phyloP scores from a whole-genome alignment of 2,888 invertebrate genomes.

The Microctonus brassicae region DNA sequence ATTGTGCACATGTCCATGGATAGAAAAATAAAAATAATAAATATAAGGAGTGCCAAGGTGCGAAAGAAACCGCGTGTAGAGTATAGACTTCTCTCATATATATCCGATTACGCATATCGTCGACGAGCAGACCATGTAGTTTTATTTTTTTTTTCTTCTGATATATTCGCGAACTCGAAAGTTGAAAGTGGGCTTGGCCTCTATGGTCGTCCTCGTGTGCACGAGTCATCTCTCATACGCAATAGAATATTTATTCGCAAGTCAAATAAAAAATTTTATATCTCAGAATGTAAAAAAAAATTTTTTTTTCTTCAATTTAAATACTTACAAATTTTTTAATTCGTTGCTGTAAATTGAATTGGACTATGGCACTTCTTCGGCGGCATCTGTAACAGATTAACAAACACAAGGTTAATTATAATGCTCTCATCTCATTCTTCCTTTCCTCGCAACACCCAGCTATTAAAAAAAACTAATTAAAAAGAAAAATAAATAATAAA shows the following conservation, averaged over 20 bases:
- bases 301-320: not conserved
- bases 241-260: not conserved
- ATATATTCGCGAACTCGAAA: constrained; percentile 37
- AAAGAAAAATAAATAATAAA: not conserved
- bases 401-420: constrained; percentile 27
- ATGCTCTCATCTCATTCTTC: not conserved
- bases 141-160: not conserved
- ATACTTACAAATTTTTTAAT: constrained; percentile 29
- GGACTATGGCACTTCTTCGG: constrained; percentile 54
- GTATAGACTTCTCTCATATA: constrained; percentile 26
- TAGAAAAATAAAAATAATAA: constrained; percentile 1
- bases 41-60: not conserved
- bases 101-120: constrained; percentile 52
- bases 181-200: constrained; percentile 47
- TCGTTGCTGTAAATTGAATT: constrained; percentile 16
- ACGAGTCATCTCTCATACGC: constrained; percentile 28
- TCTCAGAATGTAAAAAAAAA: not conserved
- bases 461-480: not conserved
- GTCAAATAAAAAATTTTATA: not conserved
- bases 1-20: not conserved
- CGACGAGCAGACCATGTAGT: constrained; percentile 42
- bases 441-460: not conserved
- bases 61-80: not conserved
- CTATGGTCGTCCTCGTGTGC: constrained; percentile 29
- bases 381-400: constrained; percentile 64